Percentiles rank a stretch among this genome's conserved stretches.
These are phyloP conservation scores for Ashinkailepas kermadecensis DNA, from an alignment of 2,888 invertebrate species.

Conservation along the genomic window DNA sequence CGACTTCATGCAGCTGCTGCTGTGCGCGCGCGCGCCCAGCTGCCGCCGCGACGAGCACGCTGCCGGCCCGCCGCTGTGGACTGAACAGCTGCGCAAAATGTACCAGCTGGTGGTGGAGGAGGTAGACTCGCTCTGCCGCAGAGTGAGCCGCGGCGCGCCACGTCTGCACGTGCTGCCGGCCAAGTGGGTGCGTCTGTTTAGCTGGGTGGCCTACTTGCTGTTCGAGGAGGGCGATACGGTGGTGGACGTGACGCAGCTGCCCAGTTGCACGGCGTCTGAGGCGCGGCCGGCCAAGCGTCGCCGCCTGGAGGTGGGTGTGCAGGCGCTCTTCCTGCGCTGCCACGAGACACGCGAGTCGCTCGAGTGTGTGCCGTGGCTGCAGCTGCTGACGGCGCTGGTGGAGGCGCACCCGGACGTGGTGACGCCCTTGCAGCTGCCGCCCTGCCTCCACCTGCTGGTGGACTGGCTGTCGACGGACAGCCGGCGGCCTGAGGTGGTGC, in stretches of 20 bases:
- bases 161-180: neutral
- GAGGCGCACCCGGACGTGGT: neutral
- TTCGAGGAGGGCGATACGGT: neutral
- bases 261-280: neutral
- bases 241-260: neutral
- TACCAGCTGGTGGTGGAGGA: slow-evolving; percentile 18
- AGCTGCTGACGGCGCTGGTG: neutral
- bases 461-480: neutral
- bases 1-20: neutral
- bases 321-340: neutral
- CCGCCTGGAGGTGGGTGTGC: neutral
- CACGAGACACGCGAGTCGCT: neutral
- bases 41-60: neutral
- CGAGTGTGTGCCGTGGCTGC: slow-evolving; percentile 11
- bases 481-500: neutral
- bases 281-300: neutral
- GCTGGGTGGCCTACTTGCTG: neutral
- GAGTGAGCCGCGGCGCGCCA: neutral
- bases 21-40: neutral
- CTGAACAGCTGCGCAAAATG: neutral
- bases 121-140: neutral
- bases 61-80: neutral
- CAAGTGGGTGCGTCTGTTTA: neutral
- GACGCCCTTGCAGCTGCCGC: neutral
- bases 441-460: neutral